These are phyloP conservation scores for Hyperoplus lanceolatus DNA, from an alignment of 2,797 vertebrate genomes.

Conservation along the genomic window DNA sequence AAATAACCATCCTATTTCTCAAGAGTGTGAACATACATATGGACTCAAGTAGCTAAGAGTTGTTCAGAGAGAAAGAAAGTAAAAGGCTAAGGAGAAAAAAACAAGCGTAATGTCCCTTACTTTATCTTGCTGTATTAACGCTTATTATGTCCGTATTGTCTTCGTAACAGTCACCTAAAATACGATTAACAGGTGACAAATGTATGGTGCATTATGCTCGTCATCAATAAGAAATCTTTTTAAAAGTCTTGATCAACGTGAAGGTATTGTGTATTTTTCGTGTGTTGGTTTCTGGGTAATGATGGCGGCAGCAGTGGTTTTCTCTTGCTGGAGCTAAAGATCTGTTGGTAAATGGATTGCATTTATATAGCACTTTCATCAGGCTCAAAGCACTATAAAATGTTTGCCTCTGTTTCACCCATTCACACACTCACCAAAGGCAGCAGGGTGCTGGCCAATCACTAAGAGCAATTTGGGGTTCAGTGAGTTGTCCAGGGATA, in stretches of 20 bases:
- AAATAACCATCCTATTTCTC: conserved; percentile 42
- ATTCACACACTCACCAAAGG: too few species aligned
- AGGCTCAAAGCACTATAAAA: too few species aligned
- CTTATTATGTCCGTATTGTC: neutral
- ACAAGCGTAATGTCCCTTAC: neutral
- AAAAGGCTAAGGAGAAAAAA: neutral
- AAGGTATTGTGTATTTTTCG: neutral
- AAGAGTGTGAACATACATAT: conserved; percentile 16
- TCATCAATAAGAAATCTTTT: neutral
- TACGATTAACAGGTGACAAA: neutral
- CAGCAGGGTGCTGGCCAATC: too few species aligned
- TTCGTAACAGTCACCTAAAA: neutral
- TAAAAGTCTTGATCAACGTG: neutral
- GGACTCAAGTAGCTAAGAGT: conserved; percentile 5
- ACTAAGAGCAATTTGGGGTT: too few species aligned
- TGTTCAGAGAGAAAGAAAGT: neutral
- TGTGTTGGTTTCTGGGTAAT: neutral
- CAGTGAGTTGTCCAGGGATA: too few species aligned
- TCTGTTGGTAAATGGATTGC: neutral
- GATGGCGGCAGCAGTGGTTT: neutral
- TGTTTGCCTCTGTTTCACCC: too few species aligned
- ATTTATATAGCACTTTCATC: too few species aligned
- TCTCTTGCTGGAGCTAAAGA: neutral
- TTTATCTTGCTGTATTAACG: neutral
- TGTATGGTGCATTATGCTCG: neutral